These are phyloP conservation scores for Drosophila saltans DNA, from an alignment of 1,140 invertebrate species.

Conservation along the genomic window DNA sequence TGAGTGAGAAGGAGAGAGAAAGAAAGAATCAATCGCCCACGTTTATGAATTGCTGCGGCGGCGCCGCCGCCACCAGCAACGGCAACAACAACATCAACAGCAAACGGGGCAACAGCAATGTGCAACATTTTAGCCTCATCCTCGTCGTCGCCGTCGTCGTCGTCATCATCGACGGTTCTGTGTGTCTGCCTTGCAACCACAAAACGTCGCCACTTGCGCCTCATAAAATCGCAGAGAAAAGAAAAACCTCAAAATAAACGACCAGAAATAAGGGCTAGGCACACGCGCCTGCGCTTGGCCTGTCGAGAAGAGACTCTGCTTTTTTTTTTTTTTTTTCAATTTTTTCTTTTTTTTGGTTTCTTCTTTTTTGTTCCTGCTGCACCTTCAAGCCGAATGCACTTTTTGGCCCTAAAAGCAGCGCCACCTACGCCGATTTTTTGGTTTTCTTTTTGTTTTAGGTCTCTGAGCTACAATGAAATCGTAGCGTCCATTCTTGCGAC, in stretches of 20 bases:
- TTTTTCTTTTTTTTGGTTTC: not conserved
- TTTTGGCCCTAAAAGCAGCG: slow-evolving; percentile 63
- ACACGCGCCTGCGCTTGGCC: slow-evolving; percentile 59
- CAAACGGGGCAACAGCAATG: slow-evolving; percentile 41
- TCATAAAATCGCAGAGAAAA: slow-evolving; percentile 64
- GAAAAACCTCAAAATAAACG: slow-evolving; percentile 33
- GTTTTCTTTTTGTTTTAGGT: slow-evolving; percentile 10
- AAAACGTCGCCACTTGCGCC: slow-evolving; percentile 82
- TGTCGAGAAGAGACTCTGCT: slow-evolving; percentile 38
- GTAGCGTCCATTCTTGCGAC: slow-evolving; percentile 65
- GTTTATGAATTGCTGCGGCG: slow-evolving; percentile 82
- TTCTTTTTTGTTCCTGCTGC: slow-evolving; percentile 27
- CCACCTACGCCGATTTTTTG: slow-evolving; percentile 72
- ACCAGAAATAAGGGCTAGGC: slow-evolving; percentile 82
- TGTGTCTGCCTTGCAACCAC: slow-evolving; percentile 75
- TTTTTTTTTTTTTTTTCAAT: not conserved
- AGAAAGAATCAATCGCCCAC: slow-evolving; percentile 80
- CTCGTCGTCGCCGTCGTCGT: slow-evolving; percentile 24
- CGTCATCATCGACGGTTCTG: slow-evolving; percentile 7
- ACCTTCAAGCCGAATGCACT: slow-evolving; percentile 32
- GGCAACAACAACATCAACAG: not conserved
- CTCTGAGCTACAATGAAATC: slow-evolving; percentile 8
- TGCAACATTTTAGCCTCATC: slow-evolving; percentile 78
- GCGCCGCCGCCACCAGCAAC: slow-evolving; percentile 51
- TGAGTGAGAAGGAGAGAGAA: not conserved